Percentiles rank a stretch among this genome's conserved stretches.
Evolutionary conservation across 2,797 vertebrate genomes (phyloP).

Genomic region (Scolopax rusticola): DNA sequence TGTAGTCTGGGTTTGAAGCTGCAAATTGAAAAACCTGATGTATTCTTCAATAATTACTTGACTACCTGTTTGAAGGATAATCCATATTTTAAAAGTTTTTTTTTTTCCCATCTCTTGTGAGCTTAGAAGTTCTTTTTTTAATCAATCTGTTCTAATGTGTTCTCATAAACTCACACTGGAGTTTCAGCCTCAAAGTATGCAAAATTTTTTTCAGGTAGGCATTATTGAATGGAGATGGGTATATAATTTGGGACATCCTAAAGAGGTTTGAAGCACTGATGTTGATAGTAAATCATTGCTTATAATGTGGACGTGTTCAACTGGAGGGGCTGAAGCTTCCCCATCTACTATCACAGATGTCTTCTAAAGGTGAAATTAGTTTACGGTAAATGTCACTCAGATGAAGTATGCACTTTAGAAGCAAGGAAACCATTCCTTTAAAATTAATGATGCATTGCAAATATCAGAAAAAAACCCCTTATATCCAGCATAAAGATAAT

Average conservation of each 20-base stretch:
- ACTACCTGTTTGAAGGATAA: slow-evolving; percentile 33
- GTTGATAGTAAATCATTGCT: slow-evolving; percentile 35
- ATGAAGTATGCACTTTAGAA: slow-evolving; percentile 76
- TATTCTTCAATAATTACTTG: slow-evolving; percentile 41
- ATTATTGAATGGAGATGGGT: neutral
- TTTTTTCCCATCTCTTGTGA: neutral
- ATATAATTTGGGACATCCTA: neutral
- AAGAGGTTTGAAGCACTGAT: neutral
- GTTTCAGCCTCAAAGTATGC: neutral
- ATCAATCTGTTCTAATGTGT: neutral
- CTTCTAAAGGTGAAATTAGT: slow-evolving; percentile 77
- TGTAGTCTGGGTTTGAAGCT: neutral
- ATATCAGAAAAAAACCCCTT: slow-evolving; percentile 67
- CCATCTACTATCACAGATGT: slow-evolving; percentile 32
- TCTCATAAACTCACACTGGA: slow-evolving; percentile 35
- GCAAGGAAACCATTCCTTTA: slow-evolving; percentile 72
- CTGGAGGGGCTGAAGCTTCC: slow-evolving; percentile 41
- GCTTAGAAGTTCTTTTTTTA: slow-evolving; percentile 6
- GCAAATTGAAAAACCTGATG: neutral
- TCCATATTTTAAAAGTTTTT: slow-evolving; percentile 46
- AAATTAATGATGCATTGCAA: slow-evolving; percentile 81
- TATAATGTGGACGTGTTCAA: neutral
- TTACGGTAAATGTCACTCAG: slow-evolving; percentile 78
- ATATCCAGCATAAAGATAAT: slow-evolving; percentile 75
- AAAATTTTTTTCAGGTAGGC: neutral